Evolutionary conservation across 2,113 vertebrate species (phyloP), one percentile per base, ranked within the genome.

Genomic region (Platysternon megacephalum): DNA sequence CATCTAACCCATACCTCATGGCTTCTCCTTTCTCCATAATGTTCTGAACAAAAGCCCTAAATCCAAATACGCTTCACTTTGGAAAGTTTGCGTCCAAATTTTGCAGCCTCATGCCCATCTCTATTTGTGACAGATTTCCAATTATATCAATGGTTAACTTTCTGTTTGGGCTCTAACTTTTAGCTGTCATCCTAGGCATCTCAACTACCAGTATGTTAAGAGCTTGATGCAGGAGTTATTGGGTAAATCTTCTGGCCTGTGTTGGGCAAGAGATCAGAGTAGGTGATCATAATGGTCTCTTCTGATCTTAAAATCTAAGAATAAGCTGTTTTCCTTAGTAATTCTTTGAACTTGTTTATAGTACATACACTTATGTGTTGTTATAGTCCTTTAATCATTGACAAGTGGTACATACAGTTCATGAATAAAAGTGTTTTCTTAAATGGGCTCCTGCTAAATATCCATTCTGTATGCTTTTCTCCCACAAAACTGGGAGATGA

Each of bases 291-390:
- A 93, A 95, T 89, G 61, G 79, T 80, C 88, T 84, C 90, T 96
- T 52, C 39, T 94, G 91, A 29, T 51, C 84, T 91, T 94, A 72
- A 89, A 93, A 89, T 78, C 79, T 90, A 42, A 52, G 65, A 21
- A 53, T 21, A 91, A 91, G 96, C 82, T 87, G 35, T 86, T 90
- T 97, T 95, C 44, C 82, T 89, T 90, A n/a, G 51, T 94, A 95
- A 84, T 94, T 93, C 89, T 93, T 95, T 93, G 55, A 90, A 93
- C 80, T 94, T 96, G 93, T 86, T 96, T 96, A 94, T 87, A 95
- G 79, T 93, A 85, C 84, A n/a, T 84, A 89, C 28, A 58, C 88
- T 49, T 84, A 42, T 48, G 17, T 42, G 9, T 78, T 85, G 48
- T 39, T 79, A 3, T 85, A 61, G 29, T 93, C 72, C 22, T 28